These are phyloP conservation scores for Drosophila sproati DNA, from an alignment of 1,140 invertebrate genomes.

Conservation along the genomic window DNA sequence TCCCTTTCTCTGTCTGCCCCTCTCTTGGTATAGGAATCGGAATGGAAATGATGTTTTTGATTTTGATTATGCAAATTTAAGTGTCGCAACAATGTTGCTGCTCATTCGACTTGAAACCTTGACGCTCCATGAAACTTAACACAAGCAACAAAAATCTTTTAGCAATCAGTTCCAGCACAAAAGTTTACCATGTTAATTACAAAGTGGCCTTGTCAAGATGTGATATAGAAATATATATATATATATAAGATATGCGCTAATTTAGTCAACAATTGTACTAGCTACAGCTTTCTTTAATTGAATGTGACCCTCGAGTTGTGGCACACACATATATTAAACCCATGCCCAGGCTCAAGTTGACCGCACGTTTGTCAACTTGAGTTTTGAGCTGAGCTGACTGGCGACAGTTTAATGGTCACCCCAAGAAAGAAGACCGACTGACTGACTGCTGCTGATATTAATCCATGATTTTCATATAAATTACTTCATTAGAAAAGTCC, in stretches of 20 bases:
- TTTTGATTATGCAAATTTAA: slow-evolving; percentile 84
- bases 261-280: slow-evolving; percentile 1
- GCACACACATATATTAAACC: neutral
- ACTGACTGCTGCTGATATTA: slow-evolving; percentile 47
- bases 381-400: slow-evolving; percentile 30
- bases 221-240: neutral
- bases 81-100: slow-evolving; percentile 78
- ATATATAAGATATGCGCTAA: slow-evolving; percentile 2
- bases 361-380: slow-evolving; percentile 26
- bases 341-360: neutral
- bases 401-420: slow-evolving; percentile 51
- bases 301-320: slow-evolving; percentile 13
- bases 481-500: slow-evolving; percentile 64
- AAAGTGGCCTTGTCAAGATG: slow-evolving; percentile 24
- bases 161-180: slow-evolving; percentile 28
- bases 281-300: slow-evolving; percentile 27
- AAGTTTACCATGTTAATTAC: slow-evolving; percentile 57
- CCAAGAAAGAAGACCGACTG: neutral
- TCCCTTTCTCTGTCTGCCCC: neutral
- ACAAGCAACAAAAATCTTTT: slow-evolving; percentile 19
- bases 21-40: slow-evolving; percentile 18
- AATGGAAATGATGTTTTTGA: slow-evolving; percentile 81
- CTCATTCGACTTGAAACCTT: slow-evolving; percentile 63
- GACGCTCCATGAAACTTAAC: slow-evolving; percentile 41
- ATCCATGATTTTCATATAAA: slow-evolving; percentile 72